Evolutionary conservation across 2,888 invertebrate genomes (phyloP), one percentile per base, ranked within the genome.

Genomic region (Drosophila neotestacea): DNA sequence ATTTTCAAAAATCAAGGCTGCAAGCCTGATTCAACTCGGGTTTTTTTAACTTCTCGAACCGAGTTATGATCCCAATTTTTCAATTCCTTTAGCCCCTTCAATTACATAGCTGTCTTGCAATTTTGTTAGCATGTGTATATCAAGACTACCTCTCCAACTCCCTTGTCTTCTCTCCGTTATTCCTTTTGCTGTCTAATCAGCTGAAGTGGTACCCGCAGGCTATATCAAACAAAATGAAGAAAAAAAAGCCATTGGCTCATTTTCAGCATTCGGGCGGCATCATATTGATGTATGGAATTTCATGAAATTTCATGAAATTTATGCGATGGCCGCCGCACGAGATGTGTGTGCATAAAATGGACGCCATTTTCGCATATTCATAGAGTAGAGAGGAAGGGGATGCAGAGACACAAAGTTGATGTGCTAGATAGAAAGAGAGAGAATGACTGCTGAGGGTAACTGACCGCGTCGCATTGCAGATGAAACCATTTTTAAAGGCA

Each of bases 391-490:
- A 7, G 16, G 32, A 34, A 10, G 28, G 30, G 30, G 51, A 39
- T 27, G 27, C 22, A 10, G 32, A 22, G 13, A 46, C n/a, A 27
- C 6, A 11, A 16, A 27, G 6, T 0, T 22, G 36, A 7, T 4
- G 13, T 10, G 27, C 9, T 2, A 9, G 6, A 1, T 38, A 10
- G 28, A 13, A 1, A 41, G 22, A 6, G 27, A 5, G 36, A 46
- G 4, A 42, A 44, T 11, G 41, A 32, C 30, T 46, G 42, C 39
- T 66, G 44, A 56, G 76, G 70, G 63, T 55, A 77, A 74, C 73
- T 70, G 80, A 70, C 64, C 70, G 77, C 89, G 84, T 84, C 84
- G 84, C 84, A 85, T 85, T 85, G 84, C 84, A 81, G 84, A 85
- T 85, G 84, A 86, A 84, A 83, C 80, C 73, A 85, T 73, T 80